Base-by-base conservation (phyloP, 2,888 invertebrate genomes). In the Pristionchus entomophagus region DNA sequence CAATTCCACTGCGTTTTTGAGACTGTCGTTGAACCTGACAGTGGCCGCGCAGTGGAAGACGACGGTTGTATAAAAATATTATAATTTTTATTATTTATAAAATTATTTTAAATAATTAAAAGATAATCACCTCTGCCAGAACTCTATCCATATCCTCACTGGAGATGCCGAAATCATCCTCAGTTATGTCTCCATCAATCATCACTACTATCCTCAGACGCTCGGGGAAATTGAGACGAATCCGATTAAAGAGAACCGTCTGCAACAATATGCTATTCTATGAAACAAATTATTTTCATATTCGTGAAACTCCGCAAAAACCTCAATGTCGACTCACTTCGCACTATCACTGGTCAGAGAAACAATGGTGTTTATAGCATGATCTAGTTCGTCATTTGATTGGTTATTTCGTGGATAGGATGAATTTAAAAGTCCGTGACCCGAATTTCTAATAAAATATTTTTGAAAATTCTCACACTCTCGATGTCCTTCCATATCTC, bases 21-120 rank as follows among this genome's bases (percentile, higher is more conserved):
- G 41, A 3, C 6, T 6, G 5, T 41, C 73, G 73, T 73, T 19
- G 45, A 73, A 73, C 2, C 73, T 41, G 26, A 73, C 73, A 1
- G 73, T 41, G 12, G 73, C 73, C 0, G 73, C 73, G n/a, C 73
- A 73, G 41, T 73, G 73, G 41, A 73, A 41, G 6, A 73, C 73
- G 1, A 73, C 41, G 0, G 73, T 41, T 1, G 73, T 73, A 41
- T 73, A 41, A 6, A 22, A 5, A 22, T 8, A 19, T n/a, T n/a
- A 45, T 6, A 45, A 45, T 45, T 45, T 45, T 6, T 45, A 45
- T 45, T 6, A 45, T 45, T 10, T 45, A 45, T n/a, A n/a, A n/a
- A n/a, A n/a, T n/a, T n/a, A n/a, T n/a, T 45, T 45, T 14, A 14
- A 45, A 45, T 6, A 45, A 45, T 6, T 6, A 45, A 45, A 45